A percentile compares a stretch with the other conserved stretches of the same genome.
These are phyloP conservation scores for Sclerurus mexicanus DNA, from an alignment of 2,113 vertebrate species.

Conservation along the genomic window DNA sequence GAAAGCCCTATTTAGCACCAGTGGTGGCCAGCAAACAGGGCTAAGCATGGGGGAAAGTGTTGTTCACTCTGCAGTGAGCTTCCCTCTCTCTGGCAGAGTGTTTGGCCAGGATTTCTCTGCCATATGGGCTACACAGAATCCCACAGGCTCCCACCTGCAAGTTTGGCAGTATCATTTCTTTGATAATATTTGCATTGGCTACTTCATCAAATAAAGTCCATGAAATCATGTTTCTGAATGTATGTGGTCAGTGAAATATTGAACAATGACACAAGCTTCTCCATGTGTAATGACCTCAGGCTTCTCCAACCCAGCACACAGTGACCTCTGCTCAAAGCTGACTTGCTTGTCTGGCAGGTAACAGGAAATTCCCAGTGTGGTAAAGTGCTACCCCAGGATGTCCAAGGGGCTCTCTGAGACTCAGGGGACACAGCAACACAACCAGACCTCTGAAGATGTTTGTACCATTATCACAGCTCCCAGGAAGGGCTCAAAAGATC, in stretches of 20 bases:
- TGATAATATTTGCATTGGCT: not conserved
- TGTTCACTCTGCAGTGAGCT: not conserved
- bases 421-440: not conserved
- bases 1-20: not conserved
- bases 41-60: not conserved
- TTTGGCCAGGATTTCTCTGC: not conserved
- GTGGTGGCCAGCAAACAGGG: not conserved
- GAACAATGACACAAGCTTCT: not conserved
- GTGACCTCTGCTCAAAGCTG: not conserved
- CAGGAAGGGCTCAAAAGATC: not conserved
- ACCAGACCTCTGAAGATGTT: not conserved
- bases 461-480: not conserved
- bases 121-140: not conserved
- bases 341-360: not conserved
- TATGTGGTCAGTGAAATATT: not conserved
- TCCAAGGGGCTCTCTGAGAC: not conserved
- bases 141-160: not conserved
- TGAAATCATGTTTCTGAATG: not conserved
- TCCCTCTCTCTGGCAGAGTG: not conserved
- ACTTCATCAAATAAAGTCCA: not conserved
- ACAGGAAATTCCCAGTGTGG: not conserved
- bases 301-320: not conserved
- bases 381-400: not conserved
- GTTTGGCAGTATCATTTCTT: not conserved
- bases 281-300: not conserved